Conservation (phyloP, 2,797 vertebrate genomes). For the Anabas testudineus region DNA sequence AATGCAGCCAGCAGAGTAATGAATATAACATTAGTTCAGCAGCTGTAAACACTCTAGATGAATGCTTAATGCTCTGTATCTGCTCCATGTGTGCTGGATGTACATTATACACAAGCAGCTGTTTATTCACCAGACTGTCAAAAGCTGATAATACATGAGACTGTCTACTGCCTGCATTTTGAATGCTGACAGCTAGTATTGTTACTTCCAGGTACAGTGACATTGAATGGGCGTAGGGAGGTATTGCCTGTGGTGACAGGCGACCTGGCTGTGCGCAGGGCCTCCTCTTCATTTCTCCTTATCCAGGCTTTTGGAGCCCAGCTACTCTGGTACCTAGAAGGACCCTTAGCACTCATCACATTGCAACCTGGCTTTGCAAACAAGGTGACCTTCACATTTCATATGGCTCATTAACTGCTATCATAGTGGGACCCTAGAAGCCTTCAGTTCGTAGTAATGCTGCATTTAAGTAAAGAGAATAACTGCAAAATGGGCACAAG, state of each 20-base stretch:
- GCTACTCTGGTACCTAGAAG: slow-evolving; percentile 89
- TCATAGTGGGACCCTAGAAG: not conserved
- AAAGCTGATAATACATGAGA: not conserved
- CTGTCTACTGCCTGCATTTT: not conserved
- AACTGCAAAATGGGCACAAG: not conserved
- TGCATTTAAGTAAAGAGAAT: not conserved
- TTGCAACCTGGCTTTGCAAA: slow-evolving; percentile 88
- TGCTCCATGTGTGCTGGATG: too few species aligned
- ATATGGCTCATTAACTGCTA: not conserved
- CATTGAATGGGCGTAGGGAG: slow-evolving; percentile 81
- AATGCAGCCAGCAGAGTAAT: not conserved
- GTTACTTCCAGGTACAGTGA: slow-evolving; percentile 82
- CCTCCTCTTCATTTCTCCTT: slow-evolving; percentile 89
- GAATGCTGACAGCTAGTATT: not conserved
- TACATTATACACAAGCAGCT: too few species aligned
- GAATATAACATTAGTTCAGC: too few species aligned
- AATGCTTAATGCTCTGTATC: too few species aligned
- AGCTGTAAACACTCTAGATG: too few species aligned
- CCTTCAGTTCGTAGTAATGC: too few species aligned
- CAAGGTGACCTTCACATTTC: slow-evolving; percentile 80
- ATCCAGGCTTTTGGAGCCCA: slow-evolving; percentile 86
- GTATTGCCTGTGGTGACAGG: slow-evolving; percentile 83
- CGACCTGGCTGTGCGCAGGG: slow-evolving; percentile 80
- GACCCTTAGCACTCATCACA: slow-evolving; percentile 84
- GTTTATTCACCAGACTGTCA: not conserved